A percentile compares a stretch with the other conserved stretches of the same genome.
These are phyloP conservation scores for Eupithecia tripunctaria DNA, from an alignment of 2,888 invertebrate species.

Conservation along the genomic window DNA sequence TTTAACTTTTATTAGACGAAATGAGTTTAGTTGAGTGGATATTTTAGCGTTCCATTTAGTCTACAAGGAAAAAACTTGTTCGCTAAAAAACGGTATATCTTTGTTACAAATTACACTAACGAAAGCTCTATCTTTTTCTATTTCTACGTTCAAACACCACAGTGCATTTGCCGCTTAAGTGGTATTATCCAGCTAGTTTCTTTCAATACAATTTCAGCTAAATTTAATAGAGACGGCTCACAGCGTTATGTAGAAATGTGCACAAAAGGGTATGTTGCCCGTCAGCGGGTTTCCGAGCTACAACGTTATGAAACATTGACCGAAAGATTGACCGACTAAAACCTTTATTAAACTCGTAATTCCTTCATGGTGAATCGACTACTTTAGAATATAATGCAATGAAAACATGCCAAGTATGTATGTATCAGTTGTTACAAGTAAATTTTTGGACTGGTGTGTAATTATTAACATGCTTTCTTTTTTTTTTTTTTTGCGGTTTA, in stretches of 20 bases:
- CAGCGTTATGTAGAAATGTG: conserved; percentile 47
- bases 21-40: conserved; percentile 7
- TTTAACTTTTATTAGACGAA: conserved; percentile 20
- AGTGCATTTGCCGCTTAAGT: not conserved
- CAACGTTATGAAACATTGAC: conserved; percentile 37
- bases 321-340: conserved; percentile 10
- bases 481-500: no score
- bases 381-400: not conserved
- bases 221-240: conserved; percentile 58
- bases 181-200: conserved; percentile 14
- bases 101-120: not conserved
- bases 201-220: conserved; percentile 29
- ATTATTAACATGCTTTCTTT: no score
- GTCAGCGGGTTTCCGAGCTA: conserved; percentile 52
- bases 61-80: not conserved
- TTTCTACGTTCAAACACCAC: not conserved
- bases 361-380: not conserved
- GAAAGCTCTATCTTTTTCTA: not conserved
- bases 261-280: conserved; percentile 65
- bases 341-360: not conserved
- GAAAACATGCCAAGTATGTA: no score
- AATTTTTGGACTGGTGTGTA: no score
- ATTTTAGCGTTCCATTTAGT: not conserved
- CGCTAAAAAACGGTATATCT: not conserved
- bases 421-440: no score